Conservation (phyloP, 2,888 invertebrate genomes). For the Pedicia rivosa region DNA sequence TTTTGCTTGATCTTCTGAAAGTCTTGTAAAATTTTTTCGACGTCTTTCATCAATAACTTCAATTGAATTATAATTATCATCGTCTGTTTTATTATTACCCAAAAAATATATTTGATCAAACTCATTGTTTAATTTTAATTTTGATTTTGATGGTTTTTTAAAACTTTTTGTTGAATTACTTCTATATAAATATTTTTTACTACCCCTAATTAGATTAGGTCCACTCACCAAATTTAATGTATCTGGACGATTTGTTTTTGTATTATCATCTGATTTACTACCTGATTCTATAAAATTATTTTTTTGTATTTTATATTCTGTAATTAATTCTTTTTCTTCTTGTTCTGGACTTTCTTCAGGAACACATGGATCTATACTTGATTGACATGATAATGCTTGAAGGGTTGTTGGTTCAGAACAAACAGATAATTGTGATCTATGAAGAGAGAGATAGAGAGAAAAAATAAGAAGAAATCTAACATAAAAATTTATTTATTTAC, state of each 20-base stretch:
- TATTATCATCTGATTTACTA: conserved; percentile 6
- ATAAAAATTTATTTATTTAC: no score
- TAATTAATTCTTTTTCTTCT: conserved; percentile 16
- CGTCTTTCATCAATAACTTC: conserved; percentile 29
- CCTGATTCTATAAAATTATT: conserved; percentile 7
- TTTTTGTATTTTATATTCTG: conserved; percentile 12
- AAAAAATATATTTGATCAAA: conserved; percentile 21
- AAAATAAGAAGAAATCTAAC: no score
- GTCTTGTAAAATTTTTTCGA: conserved; percentile 20
- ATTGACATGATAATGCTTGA: conserved; percentile 27
- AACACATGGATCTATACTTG: conserved; percentile 29
- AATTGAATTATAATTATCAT: conserved; percentile 26
- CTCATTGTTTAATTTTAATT: conserved; percentile 19
- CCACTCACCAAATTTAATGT: not conserved
- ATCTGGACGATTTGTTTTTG: conserved; percentile 5
- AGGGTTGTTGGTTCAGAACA: conserved; percentile 26
- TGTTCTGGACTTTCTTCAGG: conserved; percentile 22
- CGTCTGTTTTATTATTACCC: conserved; percentile 13
- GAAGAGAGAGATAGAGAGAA: not conserved
- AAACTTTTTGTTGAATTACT: conserved; percentile 29
- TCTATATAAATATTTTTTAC: conserved; percentile 19
- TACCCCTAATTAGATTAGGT: no score
- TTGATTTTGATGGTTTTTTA: conserved; percentile 24
- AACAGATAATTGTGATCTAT: conserved; percentile 27
- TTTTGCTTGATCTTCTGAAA: no score